A percentile compares a stretch with the other conserved stretches of the same genome.
Conservation (phyloP, 2,113 vertebrate genomes). For the Xyliphius kryptos region DNA sequence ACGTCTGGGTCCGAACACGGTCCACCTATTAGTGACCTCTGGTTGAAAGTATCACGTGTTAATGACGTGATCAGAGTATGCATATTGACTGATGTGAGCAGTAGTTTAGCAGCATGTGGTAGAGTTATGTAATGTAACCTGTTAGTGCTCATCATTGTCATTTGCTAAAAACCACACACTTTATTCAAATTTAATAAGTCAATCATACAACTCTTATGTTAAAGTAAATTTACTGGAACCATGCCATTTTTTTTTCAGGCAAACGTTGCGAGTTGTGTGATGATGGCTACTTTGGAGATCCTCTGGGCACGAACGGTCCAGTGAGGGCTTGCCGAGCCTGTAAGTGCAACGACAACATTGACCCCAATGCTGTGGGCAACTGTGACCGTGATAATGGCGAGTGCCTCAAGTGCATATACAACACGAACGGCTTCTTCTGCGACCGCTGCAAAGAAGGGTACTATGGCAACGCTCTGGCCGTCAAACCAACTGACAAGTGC, state of each 20-base stretch:
- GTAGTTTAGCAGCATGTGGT: no score
- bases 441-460: slow-evolving; percentile 83
- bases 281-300: slow-evolving; percentile 91
- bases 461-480: slow-evolving; percentile 76
- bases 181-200: no score
- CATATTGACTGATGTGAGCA: no score
- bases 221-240: background rate
- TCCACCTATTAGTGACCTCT: no score
- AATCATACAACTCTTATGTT: background rate
- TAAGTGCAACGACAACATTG: slow-evolving; percentile 90
- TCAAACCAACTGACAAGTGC: slow-evolving; percentile 75
- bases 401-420: slow-evolving; percentile 86
- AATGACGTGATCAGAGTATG: no score
- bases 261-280: slow-evolving; percentile 94
- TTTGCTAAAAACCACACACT: no score
- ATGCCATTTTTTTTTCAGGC: slow-evolving; percentile 58
- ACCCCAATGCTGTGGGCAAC: slow-evolving; percentile 79
- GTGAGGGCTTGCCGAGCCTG: slow-evolving; percentile 75
- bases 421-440: slow-evolving; percentile 78
- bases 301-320: slow-evolving; percentile 66
- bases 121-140: no score
- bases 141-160: no score
- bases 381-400: slow-evolving; percentile 76
- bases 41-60: no score
- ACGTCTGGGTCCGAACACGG: no score